Evolutionary conservation across 2,888 invertebrate species (phyloP).

Genomic region (Ectemnius continuus): DNA sequence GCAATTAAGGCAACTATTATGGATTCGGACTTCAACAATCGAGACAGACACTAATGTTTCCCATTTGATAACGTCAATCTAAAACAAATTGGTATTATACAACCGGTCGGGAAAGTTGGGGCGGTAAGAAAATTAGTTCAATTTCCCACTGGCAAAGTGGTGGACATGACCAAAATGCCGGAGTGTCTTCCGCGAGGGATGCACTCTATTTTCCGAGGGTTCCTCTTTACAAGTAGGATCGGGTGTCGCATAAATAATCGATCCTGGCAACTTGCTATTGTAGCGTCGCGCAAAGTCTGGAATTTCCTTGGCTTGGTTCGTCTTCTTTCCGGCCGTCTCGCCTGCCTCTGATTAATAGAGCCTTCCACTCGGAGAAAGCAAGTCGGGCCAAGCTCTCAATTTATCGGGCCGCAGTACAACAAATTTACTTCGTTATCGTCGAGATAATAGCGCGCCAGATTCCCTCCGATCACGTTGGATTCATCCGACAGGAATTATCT

Average conservation of each 20-base stretch:
- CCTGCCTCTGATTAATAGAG: constrained; percentile 21
- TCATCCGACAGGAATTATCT: too few relatives aligned
- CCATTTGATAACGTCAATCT: too few relatives aligned
- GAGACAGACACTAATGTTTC: too few relatives aligned
- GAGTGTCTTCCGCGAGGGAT: not conserved
- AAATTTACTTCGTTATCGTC: not conserved
- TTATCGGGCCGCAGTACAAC: constrained; percentile 6
- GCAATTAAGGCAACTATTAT: too few relatives aligned
- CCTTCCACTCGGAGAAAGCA: constrained; percentile 4
- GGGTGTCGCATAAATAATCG: constrained; percentile 29
- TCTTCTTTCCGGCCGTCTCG: not conserved
- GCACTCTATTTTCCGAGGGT: not conserved
- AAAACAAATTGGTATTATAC: too few relatives aligned
- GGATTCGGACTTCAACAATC: too few relatives aligned
- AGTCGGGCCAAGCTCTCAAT: not conserved
- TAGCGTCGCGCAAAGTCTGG: not conserved
- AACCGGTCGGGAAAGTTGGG: too few relatives aligned
- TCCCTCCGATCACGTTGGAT: too few relatives aligned
- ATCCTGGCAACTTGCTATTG: constrained; percentile 3
- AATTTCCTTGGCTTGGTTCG: constrained; percentile 1
- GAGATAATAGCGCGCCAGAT: too few relatives aligned
- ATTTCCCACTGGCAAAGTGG: too few relatives aligned
- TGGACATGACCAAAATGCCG: too few relatives aligned
- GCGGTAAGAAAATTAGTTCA: too few relatives aligned
- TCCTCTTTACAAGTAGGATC: constrained; percentile 5